Base-by-base conservation (phyloP, 2,113 vertebrate species). In the Caretta caretta region DNA sequence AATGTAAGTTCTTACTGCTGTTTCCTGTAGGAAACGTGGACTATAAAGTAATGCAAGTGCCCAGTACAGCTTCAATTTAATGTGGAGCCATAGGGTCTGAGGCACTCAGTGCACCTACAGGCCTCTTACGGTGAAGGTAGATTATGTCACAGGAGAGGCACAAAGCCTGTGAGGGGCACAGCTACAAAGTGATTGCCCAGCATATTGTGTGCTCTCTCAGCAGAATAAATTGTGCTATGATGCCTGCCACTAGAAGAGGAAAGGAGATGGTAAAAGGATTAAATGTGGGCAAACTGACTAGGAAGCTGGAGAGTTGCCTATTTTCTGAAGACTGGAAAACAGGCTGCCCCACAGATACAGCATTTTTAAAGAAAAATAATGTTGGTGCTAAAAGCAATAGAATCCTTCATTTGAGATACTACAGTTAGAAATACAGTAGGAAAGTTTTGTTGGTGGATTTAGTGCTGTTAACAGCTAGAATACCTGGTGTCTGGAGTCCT, bases 151-250 rank as follows among this genome's bases (percentile, higher is more conserved):
- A 72, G 88, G 24, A 89, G 57, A 24, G 53, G 80, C n/a, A 31
- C 25, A 12, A 54, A 19, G 57, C 79, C 57, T 87, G 69, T 80
- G 48, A 6, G 79, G 38, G 50, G 31, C 54, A n/a, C 53, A 81
- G 50, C 5, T 1, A 69, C 11, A 10, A 84, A 72, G 13, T 69
- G 48, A 46, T 51, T 79, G 29, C 1, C 38, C 46, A 53, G 5
- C 0, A 0, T 22, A 22, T 53, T 25, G 4, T 83, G 25, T 78
- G 38, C 27, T 78, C 75, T 78, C 24, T 29, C 75, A 78, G 42
- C 42, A 48, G 22, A 78, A 25, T 78, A 48, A 48, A 48, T 48
- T 27, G 48, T 42, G 25, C 25, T 42, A 48, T 78, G 42, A 46
- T 25, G 42, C 42, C 46, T 48, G 6, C 75, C 46, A 27, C 25